Evolutionary conservation across 2,113 vertebrate species (phyloP).

Genomic region (Silurus asotus): DNA sequence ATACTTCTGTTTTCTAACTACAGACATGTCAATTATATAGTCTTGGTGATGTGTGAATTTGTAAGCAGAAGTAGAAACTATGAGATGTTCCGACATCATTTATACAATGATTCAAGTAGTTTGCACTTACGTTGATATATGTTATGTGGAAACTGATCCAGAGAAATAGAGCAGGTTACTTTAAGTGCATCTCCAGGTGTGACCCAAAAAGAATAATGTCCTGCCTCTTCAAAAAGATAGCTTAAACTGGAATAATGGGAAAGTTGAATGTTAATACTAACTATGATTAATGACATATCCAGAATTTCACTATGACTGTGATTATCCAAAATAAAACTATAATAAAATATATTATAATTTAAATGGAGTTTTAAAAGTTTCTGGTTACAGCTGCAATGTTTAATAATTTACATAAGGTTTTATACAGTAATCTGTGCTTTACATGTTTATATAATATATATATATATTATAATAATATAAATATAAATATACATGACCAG

Average conservation of each 20-base stretch:
- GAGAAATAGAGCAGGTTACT: constrained; percentile 56
- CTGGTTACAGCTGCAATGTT: not conserved
- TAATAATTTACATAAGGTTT: not conserved
- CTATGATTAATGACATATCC: not conserved
- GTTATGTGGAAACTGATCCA: constrained; percentile 63
- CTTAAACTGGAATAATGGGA: constrained; percentile 65
- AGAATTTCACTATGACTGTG: too few relatives aligned
- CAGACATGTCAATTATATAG: not conserved
- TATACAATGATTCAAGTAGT: not conserved
- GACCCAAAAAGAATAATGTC: constrained; percentile 72
- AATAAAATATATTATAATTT: not conserved
- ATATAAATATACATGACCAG: not conserved
- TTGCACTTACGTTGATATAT: constrained; percentile 68
- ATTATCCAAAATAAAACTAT: not conserved
- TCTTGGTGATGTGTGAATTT: not conserved
- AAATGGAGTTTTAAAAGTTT: not conserved
- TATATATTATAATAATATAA: too few relatives aligned
- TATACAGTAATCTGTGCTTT: too few relatives aligned
- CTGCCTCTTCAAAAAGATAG: constrained; percentile 69
- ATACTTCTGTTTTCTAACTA: not conserved
- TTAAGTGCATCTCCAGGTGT: constrained; percentile 37
- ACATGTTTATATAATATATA: too few relatives aligned
- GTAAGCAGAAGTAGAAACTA: not conserved
- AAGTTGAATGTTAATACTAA: constrained; percentile 44
- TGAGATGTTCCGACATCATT: not conserved